phyloP scores from a whole-genome alignment of 1,140 invertebrate species.

The Phenacoccus solenopsis region DNA sequence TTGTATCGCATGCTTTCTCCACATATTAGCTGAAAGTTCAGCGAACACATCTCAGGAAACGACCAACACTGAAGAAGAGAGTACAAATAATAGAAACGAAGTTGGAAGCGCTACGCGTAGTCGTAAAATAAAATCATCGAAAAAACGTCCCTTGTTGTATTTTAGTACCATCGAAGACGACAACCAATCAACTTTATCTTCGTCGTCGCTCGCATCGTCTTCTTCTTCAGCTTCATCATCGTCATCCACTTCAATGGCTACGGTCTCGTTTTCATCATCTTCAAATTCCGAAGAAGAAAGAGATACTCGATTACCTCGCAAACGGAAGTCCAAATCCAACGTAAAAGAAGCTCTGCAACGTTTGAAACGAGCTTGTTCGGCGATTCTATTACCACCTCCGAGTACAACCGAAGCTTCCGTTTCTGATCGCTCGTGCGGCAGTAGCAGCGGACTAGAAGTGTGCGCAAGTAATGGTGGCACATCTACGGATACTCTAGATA shows the following conservation, averaged over 20 bases:
- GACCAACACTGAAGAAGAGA: not conserved
- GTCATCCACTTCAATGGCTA: not conserved
- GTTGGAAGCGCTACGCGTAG: not conserved
- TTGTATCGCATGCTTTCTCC: too few species aligned
- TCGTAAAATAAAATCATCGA: not conserved
- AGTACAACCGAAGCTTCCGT: not conserved
- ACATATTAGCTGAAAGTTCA: not conserved
- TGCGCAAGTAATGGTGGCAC: not conserved
- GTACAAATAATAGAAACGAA: not conserved
- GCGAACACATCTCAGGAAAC: not conserved
- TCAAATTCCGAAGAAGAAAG: not conserved
- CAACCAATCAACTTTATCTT: not conserved
- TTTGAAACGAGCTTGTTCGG: not conserved
- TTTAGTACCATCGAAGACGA: not conserved
- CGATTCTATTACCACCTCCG: not conserved
- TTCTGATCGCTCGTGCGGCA: not conserved
- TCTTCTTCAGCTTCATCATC: not conserved
- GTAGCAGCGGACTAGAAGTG: not conserved
- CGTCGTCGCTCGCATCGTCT: not conserved
- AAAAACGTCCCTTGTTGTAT: not conserved
- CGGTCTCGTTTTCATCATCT: not conserved
- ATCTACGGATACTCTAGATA: not conserved
- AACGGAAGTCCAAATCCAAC: not conserved
- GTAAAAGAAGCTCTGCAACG: not conserved
- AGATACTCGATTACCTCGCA: not conserved